Percentiles rank a stretch among this genome's conserved stretches.
These are phyloP conservation scores for Hipposideros armiger DNA, from an alignment of 2,113 vertebrate genomes.

Conservation along the genomic window DNA sequence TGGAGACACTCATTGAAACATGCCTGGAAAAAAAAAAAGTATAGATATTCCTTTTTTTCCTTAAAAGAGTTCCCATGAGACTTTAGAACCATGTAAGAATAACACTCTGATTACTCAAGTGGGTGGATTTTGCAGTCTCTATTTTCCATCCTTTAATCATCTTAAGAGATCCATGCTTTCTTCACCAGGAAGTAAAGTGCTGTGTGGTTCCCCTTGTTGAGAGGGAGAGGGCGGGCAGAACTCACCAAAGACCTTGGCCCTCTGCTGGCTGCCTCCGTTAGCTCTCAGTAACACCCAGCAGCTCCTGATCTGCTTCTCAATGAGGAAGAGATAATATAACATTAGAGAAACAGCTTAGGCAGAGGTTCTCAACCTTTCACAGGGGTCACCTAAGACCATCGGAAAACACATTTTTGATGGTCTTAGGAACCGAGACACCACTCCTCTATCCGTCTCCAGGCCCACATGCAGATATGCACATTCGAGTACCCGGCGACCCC, in stretches of 20 bases:
- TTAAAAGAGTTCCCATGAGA: constrained; percentile 32
- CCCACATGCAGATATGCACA: too few relatives aligned
- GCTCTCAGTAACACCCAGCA: not conserved
- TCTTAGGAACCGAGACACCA: too few relatives aligned
- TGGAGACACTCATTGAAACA: constrained; percentile 58
- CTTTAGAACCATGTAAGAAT: not conserved
- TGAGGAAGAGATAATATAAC: not conserved
- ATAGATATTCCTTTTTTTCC: not conserved
- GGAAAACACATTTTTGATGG: too few relatives aligned
- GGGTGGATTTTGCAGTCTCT: constrained; percentile 51
- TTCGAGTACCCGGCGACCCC: too few relatives aligned
- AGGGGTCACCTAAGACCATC: too few relatives aligned
- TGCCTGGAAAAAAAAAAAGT: not conserved
- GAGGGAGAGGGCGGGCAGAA: not conserved
- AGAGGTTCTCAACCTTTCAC: too few relatives aligned
- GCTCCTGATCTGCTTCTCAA: not conserved
- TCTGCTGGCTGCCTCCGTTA: not conserved
- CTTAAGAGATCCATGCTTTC: constrained; percentile 22
- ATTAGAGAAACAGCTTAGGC: not conserved
- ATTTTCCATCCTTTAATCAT: constrained; percentile 45
- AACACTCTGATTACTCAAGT: constrained; percentile 64
- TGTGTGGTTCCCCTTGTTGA: not conserved
- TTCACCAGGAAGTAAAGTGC: not conserved
- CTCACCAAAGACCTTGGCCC: not conserved
- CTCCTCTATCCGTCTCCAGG: too few relatives aligned